Conservation (phyloP, 2,113 vertebrate species). For the Smithornis capensis region DNA sequence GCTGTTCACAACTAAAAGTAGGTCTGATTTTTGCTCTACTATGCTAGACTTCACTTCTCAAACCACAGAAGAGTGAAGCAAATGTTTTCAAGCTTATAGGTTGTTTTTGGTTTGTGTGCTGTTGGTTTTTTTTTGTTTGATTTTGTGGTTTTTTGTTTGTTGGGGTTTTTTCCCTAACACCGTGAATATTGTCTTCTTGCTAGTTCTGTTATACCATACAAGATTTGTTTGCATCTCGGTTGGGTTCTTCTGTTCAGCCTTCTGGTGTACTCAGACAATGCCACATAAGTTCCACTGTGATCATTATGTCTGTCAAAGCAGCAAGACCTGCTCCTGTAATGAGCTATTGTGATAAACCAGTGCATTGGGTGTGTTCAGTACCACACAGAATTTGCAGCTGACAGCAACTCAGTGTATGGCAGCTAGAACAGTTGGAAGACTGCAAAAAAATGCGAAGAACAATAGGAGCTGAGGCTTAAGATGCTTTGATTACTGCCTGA, state of each 20-base stretch:
- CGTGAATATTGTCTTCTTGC: not conserved
- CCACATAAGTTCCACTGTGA: not conserved
- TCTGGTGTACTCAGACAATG: not conserved
- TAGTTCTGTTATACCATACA: not conserved
- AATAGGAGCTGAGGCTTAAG: not conserved
- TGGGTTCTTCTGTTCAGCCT: slow-evolving; percentile 25
- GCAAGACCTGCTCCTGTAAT: not conserved
- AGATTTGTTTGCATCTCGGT: not conserved
- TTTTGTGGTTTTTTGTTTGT: too few relatives aligned
- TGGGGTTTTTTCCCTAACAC: not conserved
- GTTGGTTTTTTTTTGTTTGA: not conserved
- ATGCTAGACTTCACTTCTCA: slow-evolving; percentile 31
- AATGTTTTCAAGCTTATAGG: slow-evolving; percentile 34
- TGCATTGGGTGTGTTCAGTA: not conserved
- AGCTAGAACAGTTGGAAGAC: not conserved
- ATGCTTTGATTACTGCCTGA: not conserved
- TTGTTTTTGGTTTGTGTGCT: not conserved
- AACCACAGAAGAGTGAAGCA: not conserved
- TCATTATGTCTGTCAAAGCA: not conserved
- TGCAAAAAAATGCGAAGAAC: not conserved
- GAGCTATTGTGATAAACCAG: not conserved
- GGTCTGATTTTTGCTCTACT: slow-evolving; percentile 31
- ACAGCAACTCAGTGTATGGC: not conserved
- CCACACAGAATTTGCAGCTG: not conserved
- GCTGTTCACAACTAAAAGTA: slow-evolving; percentile 48